Conservation (phyloP, 2,113 vertebrate species). For the Gasterosteus nipponicus region DNA sequence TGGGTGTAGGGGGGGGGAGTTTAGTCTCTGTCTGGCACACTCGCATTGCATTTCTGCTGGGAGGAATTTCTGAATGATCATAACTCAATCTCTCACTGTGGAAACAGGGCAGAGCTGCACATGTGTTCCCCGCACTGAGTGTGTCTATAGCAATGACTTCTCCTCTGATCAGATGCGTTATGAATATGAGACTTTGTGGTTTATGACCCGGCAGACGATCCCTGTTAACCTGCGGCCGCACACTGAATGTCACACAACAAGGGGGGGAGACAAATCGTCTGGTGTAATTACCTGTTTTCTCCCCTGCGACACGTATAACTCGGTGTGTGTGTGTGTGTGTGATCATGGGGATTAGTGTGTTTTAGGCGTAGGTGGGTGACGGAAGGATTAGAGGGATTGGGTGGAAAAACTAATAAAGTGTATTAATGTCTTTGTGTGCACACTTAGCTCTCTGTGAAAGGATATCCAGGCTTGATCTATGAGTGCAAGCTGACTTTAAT, state of each 20-base stretch:
- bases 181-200: slow-evolving; percentile 14
- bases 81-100: slow-evolving; percentile 17
- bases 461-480: not conserved
- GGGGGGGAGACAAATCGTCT: slow-evolving; percentile 8
- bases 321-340: slow-evolving; percentile 2
- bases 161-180: slow-evolving; percentile 5
- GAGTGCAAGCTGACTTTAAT: not conserved
- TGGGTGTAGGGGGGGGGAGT: not conserved
- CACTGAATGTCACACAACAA: slow-evolving; percentile 18
- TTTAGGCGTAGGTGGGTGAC: slow-evolving; percentile 10
- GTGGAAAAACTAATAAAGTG: not conserved
- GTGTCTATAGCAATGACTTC: not conserved
- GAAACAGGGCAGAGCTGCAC: not conserved
- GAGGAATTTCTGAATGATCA: slow-evolving; percentile 18
- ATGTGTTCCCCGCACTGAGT: not conserved
- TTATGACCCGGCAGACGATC: slow-evolving; percentile 16
- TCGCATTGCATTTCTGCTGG: slow-evolving; percentile 13
- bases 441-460: slow-evolving; percentile 1
- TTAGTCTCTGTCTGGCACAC: not conserved
- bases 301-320: slow-evolving; percentile 1
- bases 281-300: slow-evolving; percentile 19
- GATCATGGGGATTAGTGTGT: slow-evolving; percentile 12
- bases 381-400: slow-evolving; percentile 15
- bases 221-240: slow-evolving; percentile 11
- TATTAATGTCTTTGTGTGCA: slow-evolving; percentile 9